A percentile compares a stretch with the other conserved stretches of the same genome.
Evolutionary conservation across 2,113 vertebrate genomes (phyloP).

Genomic region (Aphyosemion australe): DNA sequence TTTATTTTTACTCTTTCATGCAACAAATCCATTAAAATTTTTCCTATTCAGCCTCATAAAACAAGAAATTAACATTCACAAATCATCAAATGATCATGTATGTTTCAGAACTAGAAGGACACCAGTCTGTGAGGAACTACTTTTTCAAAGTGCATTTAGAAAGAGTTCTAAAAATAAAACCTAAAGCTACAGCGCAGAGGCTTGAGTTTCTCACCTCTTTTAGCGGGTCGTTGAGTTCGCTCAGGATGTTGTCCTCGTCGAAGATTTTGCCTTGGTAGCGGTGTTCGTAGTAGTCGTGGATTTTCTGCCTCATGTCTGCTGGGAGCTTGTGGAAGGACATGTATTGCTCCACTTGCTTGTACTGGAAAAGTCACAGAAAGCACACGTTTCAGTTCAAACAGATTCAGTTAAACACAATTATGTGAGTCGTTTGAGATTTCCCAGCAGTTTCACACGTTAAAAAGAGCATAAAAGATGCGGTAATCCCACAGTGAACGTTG

Average conservation of each 20-base stretch:
- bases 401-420: neutral
- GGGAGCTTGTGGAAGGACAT: constrained; percentile 99
- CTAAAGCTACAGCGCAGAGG: neutral
- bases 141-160: constrained; percentile 29
- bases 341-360: constrained; percentile 99
- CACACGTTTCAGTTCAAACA: constrained; percentile 11
- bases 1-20: no score
- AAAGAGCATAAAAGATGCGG: neutral
- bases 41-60: no score
- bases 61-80: no score
- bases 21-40: no score
- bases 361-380: constrained; percentile 77
- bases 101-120: constrained; percentile 33
- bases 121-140: constrained; percentile 32
- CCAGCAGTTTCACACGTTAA: no score
- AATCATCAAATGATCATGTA: neutral
- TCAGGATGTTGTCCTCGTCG: constrained; percentile 97
- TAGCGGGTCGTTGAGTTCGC: constrained; percentile 96
- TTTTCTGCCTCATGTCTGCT: constrained; percentile 98
- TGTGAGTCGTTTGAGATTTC: neutral
- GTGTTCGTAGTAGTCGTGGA: constrained; percentile 98
- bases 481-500: constrained; percentile 19
- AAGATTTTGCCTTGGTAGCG: constrained; percentile 99
- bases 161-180: constrained; percentile 45
- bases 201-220: constrained; percentile 86